phyloP scores from a whole-genome alignment of 2,888 invertebrate genomes.

The Zygaena filipendulae region DNA sequence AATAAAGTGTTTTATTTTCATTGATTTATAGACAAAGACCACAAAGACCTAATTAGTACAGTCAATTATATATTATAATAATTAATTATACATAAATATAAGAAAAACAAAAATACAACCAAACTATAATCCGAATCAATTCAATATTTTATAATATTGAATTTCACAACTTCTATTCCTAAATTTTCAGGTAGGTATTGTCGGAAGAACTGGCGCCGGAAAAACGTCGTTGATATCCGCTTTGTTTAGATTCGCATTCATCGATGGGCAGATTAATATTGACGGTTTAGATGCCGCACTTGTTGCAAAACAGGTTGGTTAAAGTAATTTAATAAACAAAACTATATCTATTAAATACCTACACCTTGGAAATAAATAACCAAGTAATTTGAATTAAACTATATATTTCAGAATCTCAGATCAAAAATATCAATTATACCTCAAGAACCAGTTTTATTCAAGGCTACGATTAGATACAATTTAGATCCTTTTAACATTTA shows the following conservation, averaged over 20 bases:
- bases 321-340: neutral
- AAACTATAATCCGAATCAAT: no score
- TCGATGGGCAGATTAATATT: slow-evolving; percentile 71
- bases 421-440: slow-evolving; percentile 74
- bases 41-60: no score
- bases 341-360: no score
- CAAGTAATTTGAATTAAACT: slow-evolving; percentile 6
- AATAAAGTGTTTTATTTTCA: no score
- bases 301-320: slow-evolving; percentile 62
- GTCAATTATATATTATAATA: no score
- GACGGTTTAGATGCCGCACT: slow-evolving; percentile 70
- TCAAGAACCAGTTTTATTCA: slow-evolving; percentile 78
- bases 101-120: no score
- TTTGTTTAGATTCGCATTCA: slow-evolving; percentile 74
- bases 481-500: slow-evolving; percentile 80
- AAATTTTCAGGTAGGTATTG: slow-evolving; percentile 72
- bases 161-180: no score
- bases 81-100: no score
- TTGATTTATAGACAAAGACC: no score
- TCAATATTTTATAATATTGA: no score
- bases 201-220: slow-evolving; percentile 81
- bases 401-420: slow-evolving; percentile 64
- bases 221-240: slow-evolving; percentile 77
- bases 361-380: neutral
- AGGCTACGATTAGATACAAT: slow-evolving; percentile 74